Percentiles rank a stretch among this genome's conserved stretches.
Conservation (phyloP, 1,140 invertebrate species). For the Anoplolepis gracilipes region DNA sequence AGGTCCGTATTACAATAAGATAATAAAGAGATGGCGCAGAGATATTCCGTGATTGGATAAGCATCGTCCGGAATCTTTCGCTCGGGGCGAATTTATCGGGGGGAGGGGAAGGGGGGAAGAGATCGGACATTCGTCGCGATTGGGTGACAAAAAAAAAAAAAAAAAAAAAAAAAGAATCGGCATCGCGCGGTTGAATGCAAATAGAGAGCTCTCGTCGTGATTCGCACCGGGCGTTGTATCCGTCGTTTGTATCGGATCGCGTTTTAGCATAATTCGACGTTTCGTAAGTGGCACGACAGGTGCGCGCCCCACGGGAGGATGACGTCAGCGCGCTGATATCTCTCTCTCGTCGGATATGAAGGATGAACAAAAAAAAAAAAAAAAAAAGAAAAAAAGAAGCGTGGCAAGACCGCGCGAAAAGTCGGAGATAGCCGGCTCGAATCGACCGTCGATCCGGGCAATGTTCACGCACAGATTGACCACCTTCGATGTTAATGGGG, state of each 20-base stretch:
- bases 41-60: neutral
- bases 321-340: conserved; percentile 50
- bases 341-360: neutral
- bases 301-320: conserved; percentile 3
- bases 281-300: conserved; percentile 36
- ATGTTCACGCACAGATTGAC: too few relatives aligned
- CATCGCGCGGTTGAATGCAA: conserved; percentile 18
- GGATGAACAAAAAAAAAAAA: conserved; percentile 42
- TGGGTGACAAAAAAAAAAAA: conserved; percentile 11
- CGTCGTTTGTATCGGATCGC: conserved; percentile 23
- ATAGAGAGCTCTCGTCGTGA: conserved; percentile 21
- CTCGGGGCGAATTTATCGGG: neutral
- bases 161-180: too few relatives aligned
- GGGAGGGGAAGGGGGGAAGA: too few relatives aligned
- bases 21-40: neutral
- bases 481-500: conserved; percentile 85
- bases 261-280: conserved; percentile 54
- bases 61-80: neutral
- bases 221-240: conserved; percentile 38
- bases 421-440: conserved; percentile 62
- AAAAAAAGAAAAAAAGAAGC: too few relatives aligned
- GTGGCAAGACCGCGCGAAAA: conserved; percentile 60
- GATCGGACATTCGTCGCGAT: neutral
- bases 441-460: too few relatives aligned
- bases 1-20: too few relatives aligned